These are phyloP conservation scores for Lichenostomus cassidix DNA, from an alignment of 2,113 vertebrate species.

Conservation along the genomic window DNA sequence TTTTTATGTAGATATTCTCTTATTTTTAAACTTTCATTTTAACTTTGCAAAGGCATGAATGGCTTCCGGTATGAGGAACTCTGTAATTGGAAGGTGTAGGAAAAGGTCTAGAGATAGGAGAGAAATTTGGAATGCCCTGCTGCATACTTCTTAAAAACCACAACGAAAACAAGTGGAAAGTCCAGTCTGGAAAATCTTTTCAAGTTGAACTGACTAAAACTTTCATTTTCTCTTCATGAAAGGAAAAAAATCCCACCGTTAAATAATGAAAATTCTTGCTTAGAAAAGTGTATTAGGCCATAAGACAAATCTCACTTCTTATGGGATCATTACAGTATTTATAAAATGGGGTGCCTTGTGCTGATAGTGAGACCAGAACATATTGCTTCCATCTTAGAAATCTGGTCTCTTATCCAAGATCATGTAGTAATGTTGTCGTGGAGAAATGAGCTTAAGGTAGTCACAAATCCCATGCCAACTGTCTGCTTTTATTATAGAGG, in stretches of 20 bases:
- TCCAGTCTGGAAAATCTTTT: background rate
- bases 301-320: background rate
- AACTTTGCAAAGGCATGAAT: background rate
- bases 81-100: background rate
- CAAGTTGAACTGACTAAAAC: background rate
- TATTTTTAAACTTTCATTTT: conserved; percentile 59
- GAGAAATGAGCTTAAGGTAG: background rate
- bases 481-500: background rate
- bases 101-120: conserved; percentile 14
- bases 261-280: background rate
- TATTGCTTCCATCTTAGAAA: background rate
- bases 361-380: background rate
- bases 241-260: background rate
- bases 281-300: background rate
- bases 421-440: background rate
- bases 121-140: background rate
- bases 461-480: background rate
- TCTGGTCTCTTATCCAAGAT: background rate
- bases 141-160: background rate
- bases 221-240: background rate
- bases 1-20: conserved; percentile 2
- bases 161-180: background rate
- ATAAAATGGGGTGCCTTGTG: background rate
- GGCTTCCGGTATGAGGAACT: conserved; percentile 15
- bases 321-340: background rate